phyloP scores from a whole-genome alignment of 2,888 invertebrate genomes.

The Harpalus rufipes region DNA sequence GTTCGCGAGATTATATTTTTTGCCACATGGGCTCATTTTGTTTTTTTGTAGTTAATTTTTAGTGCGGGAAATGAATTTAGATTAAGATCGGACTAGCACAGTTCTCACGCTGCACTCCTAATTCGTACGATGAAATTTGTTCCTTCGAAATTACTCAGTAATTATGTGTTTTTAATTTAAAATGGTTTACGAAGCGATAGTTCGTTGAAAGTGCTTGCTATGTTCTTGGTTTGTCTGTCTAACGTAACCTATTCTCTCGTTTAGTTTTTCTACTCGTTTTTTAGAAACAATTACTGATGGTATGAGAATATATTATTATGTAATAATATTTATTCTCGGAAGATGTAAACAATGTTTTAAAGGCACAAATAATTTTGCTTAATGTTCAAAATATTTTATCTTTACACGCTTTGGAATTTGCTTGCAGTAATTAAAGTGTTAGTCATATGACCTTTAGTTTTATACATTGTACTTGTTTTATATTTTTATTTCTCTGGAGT shows the following conservation, averaged over 20 bases:
- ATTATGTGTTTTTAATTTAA: slow-evolving; percentile 63
- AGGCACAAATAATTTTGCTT: neutral
- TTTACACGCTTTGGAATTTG: slow-evolving; percentile 1
- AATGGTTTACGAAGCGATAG: slow-evolving; percentile 54
- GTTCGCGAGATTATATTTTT: slow-evolving; percentile 49
- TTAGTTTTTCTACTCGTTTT: slow-evolving; percentile 17
- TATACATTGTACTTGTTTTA: neutral
- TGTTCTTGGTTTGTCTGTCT: neutral
- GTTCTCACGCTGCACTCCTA: slow-evolving; percentile 62
- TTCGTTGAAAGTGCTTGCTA: slow-evolving; percentile 24
- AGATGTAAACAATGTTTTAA: neutral
- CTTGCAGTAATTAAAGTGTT: neutral
- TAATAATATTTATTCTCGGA: slow-evolving; percentile 9
- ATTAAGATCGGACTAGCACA: slow-evolving; percentile 62
- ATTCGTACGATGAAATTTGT: slow-evolving; percentile 39
- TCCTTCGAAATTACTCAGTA: slow-evolving; percentile 57
- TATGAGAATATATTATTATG: slow-evolving; percentile 15
- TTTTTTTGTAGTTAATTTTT: slow-evolving; percentile 35
- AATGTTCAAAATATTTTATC: neutral
- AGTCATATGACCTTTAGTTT: slow-evolving; percentile 5
- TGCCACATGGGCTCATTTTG: slow-evolving; percentile 25
- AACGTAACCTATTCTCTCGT: slow-evolving; percentile 5
- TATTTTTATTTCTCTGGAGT: neutral
- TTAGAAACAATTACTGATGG: slow-evolving; percentile 17
- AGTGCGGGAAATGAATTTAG: slow-evolving; percentile 60